Base-by-base conservation (phyloP, 2,888 invertebrate species). In the Mythimna lalbum region DNA sequence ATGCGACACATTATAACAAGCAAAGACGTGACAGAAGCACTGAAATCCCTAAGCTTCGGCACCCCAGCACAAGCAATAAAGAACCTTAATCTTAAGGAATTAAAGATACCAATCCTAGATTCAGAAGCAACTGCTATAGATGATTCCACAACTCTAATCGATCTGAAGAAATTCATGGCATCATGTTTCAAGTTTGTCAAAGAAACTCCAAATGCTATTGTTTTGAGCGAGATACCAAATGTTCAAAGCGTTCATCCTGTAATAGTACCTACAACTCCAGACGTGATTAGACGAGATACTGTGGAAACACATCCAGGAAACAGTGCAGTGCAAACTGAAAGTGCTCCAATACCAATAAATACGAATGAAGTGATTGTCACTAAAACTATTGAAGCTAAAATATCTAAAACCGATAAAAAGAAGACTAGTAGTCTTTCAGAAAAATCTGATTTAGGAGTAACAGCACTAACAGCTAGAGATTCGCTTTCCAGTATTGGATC, bases 401-500 rank as follows among this genome's bases (percentile, higher is more conserved):
- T 90, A 49, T 87, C 91, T 0, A 95, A 93, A 86, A 77, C 71
- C 52, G 78, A 90, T 50, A 95, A 93, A 78, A 95, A 93, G 86
- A 95, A 94, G 76, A 90, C 87, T 0, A 92, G 88, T 0, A 92
- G 76, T 83, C 52, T 91, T 1, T 93, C 95, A 0, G 94, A 93
- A 57, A 92, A 89, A 78, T 93, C 95, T 2, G 94, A 94, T 52
- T 86, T 93, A 63, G 90, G 81, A 4, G 72, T 94, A 17, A 86
- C 91, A 19, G 39, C 39, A 19, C 43, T 43, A 43, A 19, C 43
- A 1, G 91, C 90, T 68, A 92, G 93, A 76, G 94, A 95, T 81
- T 96, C 96, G 0, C 85, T 96, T 12, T 96, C 96, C 52, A 96
- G 97, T 84, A 96, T 96, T 82, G 96, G 96, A 60, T 97, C 97